Percentiles rank a stretch among this genome's conserved stretches.
Conservation (phyloP, 53 echinoderm and acorn worm genomes). For the Glandiceps talaboti region DNA sequence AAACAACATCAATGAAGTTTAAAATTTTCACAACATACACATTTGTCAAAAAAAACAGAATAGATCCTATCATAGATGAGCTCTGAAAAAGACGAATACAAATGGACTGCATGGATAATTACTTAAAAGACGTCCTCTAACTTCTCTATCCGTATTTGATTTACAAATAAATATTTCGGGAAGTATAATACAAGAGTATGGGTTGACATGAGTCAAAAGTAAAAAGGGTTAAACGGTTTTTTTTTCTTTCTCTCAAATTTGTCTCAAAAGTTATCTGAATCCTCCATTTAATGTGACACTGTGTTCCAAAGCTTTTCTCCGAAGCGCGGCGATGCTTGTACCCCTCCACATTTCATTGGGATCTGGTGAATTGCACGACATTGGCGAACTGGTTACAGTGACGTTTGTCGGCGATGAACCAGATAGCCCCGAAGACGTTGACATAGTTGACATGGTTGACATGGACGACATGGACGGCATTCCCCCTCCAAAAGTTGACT, state of each 20-base stretch:
- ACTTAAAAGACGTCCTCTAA: too few relatives aligned
- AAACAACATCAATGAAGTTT: too few relatives aligned
- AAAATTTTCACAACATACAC: too few relatives aligned
- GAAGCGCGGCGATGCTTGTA: slow-evolving; percentile 95
- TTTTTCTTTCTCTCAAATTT: neutral
- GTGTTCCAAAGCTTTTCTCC: slow-evolving; percentile 80
- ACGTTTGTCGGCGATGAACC: slow-evolving; percentile 75
- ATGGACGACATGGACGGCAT: too few relatives aligned
- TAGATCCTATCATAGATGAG: too few relatives aligned
- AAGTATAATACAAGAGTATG: too few relatives aligned
- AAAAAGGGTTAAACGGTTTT: neutral
- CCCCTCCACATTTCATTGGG: slow-evolving; percentile 90
- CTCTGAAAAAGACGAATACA: too few relatives aligned
- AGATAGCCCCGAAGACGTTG: slow-evolving; percentile 60
- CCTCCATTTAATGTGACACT: slow-evolving; percentile 90
- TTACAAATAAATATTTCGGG: too few relatives aligned
- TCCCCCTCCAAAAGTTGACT: slow-evolving; percentile 76
- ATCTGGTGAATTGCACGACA: slow-evolving; percentile 62
- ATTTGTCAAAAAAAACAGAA: too few relatives aligned
- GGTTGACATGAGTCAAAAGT: neutral
- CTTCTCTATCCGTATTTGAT: too few relatives aligned
- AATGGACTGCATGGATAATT: too few relatives aligned
- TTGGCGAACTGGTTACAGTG: slow-evolving; percentile 48
- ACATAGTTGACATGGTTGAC: slow-evolving; percentile 37
- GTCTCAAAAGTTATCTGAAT: slow-evolving; percentile 62